These are phyloP conservation scores for Oxytorus armatus DNA, from an alignment of 2,888 invertebrate species.

Conservation along the genomic window DNA sequence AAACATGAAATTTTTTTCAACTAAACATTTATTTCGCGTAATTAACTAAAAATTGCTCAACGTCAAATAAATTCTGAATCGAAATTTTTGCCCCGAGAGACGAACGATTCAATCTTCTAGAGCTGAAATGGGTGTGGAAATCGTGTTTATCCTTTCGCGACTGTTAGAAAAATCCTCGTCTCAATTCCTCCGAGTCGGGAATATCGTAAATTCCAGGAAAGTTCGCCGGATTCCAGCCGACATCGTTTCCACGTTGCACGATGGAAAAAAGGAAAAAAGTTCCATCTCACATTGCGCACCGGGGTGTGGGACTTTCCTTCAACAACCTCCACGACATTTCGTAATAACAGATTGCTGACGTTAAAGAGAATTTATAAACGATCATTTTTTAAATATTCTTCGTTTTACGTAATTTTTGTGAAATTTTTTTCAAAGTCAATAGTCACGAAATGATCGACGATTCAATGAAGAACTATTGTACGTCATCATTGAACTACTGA, in stretches of 20 bases:
- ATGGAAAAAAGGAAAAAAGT: slow-evolving; percentile 12
- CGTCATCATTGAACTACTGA: slow-evolving; percentile 15
- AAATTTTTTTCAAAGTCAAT: not conserved
- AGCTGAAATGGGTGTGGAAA: slow-evolving; percentile 24
- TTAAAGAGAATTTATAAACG: slow-evolving; percentile 18
- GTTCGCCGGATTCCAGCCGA: slow-evolving; percentile 65
- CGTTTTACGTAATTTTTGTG: not conserved
- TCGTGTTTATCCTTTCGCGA: slow-evolving; percentile 55
- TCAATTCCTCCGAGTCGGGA: slow-evolving; percentile 38
- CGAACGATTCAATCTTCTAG: slow-evolving; percentile 43
- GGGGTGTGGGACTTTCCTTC: slow-evolving; percentile 22
- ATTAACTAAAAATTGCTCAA: not conserved
- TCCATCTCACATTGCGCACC: slow-evolving; percentile 30
- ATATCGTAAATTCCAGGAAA: slow-evolving; percentile 61
- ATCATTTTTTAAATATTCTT: slow-evolving; percentile 13
- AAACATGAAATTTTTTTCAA: too few species aligned
- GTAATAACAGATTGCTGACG: not conserved
- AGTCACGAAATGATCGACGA: not conserved
- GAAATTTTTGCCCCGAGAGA: not conserved
- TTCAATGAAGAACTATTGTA: too few species aligned
- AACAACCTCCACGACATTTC: slow-evolving; percentile 18
- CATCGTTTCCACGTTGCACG: slow-evolving; percentile 53
- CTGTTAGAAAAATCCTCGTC: slow-evolving; percentile 34
- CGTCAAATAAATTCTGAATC: not conserved
- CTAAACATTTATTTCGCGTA: too few species aligned